Base-by-base conservation (phyloP, 2,888 invertebrate genomes). In the Tipula confusa region DNA sequence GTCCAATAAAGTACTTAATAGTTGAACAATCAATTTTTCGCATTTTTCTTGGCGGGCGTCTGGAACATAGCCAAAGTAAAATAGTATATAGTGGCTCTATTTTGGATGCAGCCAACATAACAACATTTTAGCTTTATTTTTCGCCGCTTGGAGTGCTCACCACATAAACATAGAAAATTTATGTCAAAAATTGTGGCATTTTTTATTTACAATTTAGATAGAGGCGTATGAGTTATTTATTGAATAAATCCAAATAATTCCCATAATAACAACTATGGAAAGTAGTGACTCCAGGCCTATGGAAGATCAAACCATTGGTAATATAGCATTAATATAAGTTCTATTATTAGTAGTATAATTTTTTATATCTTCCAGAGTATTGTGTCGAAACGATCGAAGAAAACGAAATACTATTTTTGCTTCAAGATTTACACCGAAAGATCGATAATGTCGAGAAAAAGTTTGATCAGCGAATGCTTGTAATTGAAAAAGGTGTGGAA, bases 381-480 rank as follows among this genome's bases (percentile, higher is more conserved):
- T 64, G 64, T 64, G 64, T 64, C 9, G 64, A 64, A 64, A 64
- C 64, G 64, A 64, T 64, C 24, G 64, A 64, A 64, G 64, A 64
- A 11, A 64, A 64, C 24, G 64, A 64, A 64, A 18, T 64, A 9
- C 24, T 64, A 9, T 64, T 64, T 64, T 24, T 64, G 7, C 64
- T 64, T 7, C 80, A 80, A 2, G 80, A 80, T 29, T 29, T 80
- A 80, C 29, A 80, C n/a, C 4, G 31, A 1, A 80, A 29, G 15
- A 29, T 80, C n/a, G 80, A 80, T n/a, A 80, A 15, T 80, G 15
- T 80, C 1, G 80, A 80, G 15, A 29, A 80, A 15, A 80, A 80
- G 15, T 29, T 80, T 80, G 31, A 31, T n/a, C 29, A 80, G 29
- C 29, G 80, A 29, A 15, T 80, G 31, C 31, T 80, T 80, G 31